These are phyloP conservation scores for Parus major DNA, from an alignment of 2,113 vertebrate species.

Conservation along the genomic window DNA sequence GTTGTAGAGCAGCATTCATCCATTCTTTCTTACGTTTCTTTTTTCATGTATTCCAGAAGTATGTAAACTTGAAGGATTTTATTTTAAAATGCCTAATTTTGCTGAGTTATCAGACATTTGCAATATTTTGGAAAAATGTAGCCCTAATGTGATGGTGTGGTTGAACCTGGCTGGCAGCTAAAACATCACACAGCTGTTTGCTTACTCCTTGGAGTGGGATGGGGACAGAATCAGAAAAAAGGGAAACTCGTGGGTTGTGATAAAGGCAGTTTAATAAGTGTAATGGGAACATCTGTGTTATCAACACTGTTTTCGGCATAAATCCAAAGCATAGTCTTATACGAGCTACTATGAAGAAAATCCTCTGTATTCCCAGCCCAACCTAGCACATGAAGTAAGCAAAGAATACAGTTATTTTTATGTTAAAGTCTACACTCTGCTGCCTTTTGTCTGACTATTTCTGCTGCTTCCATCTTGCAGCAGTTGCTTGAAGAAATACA, in stretches of 20 bases:
- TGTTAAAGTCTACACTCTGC: neutral
- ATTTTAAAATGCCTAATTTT: neutral
- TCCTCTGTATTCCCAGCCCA: neutral
- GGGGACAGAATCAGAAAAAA: neutral
- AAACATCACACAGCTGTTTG: neutral
- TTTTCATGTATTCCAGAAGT: neutral
- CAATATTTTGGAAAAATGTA: neutral
- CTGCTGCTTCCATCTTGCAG: conserved; percentile 15
- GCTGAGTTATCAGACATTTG: neutral
- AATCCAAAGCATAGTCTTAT: neutral
- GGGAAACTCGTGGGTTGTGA: accelerated
- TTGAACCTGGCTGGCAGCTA: neutral
- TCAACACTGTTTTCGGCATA: neutral
- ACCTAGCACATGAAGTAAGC: neutral
- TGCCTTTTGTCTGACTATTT: conserved; percentile 4
- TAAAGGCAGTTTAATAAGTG: neutral
- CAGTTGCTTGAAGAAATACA: conserved; percentile 13
- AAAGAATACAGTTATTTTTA: neutral
- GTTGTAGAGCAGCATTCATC: neutral
- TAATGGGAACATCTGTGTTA: neutral
- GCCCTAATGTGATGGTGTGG: neutral
- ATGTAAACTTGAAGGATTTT: neutral
- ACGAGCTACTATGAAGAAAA: neutral
- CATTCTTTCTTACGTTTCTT: neutral
- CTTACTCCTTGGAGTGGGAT: neutral